Evolutionary conservation across 1,140 invertebrate species (phyloP), one percentile per base, ranked within the genome.

Genomic region (Brachionus manjavacas): DNA sequence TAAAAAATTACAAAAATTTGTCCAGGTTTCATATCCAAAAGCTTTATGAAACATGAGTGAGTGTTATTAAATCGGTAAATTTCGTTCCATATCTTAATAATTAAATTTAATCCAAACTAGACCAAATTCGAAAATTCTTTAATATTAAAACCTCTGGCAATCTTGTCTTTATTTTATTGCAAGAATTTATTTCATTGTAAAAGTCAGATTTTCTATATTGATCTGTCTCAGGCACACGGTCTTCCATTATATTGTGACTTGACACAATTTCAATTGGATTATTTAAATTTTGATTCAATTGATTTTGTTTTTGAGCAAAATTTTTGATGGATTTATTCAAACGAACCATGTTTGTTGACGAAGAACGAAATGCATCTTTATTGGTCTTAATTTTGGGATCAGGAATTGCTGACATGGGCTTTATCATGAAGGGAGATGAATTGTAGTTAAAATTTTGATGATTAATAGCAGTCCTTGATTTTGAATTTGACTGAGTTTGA

Each of bases 1-100:
- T 78, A 14, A 2, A 25, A n/a, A 4, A 25, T 78, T 80, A 80
- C 76, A 81, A 81, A 81, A 23, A 81, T 64, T 68, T 60, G 16
- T 41, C 79, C 79, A 20, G 31, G 79, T 25, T 23, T 39, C 41
- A 81, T 46, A 43, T 23, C 23, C 14, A 81, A 23, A 12, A 81
- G 52, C 1, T 64, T 81, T 23, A 81, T 46, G 39, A 81, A 81
- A 68, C 79, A 81, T 20, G 52, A 81, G 52, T 64, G 7, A 1
- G 52, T 49, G 12, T 20, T 14, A 11, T 49, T 49, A 23, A 49
- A 49, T 25, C 49, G 4, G 16, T 76, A 76, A 25, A 76, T 49
- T 31, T 76, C 41, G 52, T 35, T 76, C 72, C 72, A 76, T 25
- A 76, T 49, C 68, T 72, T 41, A 39, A 41, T 35, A 41, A 39